Base-by-base conservation (phyloP, 2,888 invertebrate genomes). In the Celastrina argiolus region DNA sequence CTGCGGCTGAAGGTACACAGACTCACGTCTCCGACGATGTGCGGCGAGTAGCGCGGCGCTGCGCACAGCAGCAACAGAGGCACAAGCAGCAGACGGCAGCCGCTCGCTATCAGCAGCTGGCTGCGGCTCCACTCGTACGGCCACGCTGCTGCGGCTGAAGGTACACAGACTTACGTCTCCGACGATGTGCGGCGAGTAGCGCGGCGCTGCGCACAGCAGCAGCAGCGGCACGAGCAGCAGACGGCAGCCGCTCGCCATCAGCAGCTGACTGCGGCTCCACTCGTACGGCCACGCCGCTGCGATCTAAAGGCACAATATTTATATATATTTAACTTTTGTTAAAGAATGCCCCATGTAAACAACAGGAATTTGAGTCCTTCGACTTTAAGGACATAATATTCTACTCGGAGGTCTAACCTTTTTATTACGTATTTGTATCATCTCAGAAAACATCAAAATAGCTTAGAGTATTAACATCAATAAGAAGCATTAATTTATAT, bases 51-150 rank as follows among this genome's bases (percentile, higher is more conserved):
- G 18, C 97, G 91, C 0, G 97, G 97, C 22, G 95, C 94, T 18
- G 96, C 96, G n/a, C n/a, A n/a, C n/a, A n/a, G n/a, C n/a, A n/a
- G n/a, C 79, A 97, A 89, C 64, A 97, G 84, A 0, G 97, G 97
- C 65, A 98, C 96, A 66, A 97, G 84, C 64, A 96, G 84, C 58
- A 96, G 87, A 31, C 97, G 93, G 63, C 94, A 84, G 3, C 94
- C 93, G 4, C 97, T 95, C 74, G 95, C 94, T 77, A 95, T 92
- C 63, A 97, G 92, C 63, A 97, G 87, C 74, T 96, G 95, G 34
- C 94, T 93, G 28, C 95, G 94, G 34, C 96, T 95, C 97, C 97
- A 97, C 72, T 96, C 95, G 81, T 95, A 95, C 0, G 95, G 95
- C 75, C 96, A 93, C 5, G 96, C 94, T 1, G 97, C 96, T 96